These are phyloP conservation scores for Ceratina australensis DNA, from an alignment of 1,140 invertebrate genomes.

Conservation along the genomic window DNA sequence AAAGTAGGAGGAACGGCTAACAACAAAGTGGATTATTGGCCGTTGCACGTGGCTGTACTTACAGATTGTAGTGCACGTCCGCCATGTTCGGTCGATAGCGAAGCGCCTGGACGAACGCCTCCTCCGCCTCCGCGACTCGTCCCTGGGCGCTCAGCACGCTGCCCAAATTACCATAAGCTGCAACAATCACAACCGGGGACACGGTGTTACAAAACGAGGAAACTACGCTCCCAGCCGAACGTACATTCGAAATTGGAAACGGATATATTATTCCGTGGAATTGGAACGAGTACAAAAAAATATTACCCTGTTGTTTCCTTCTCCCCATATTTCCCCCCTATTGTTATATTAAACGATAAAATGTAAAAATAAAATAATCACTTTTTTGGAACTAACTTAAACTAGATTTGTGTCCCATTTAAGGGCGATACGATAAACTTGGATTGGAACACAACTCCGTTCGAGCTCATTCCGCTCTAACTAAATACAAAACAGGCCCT, in stretches of 20 bases:
- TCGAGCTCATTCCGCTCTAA: too few relatives aligned
- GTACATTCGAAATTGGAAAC: not conserved
- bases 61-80: constrained; percentile 98
- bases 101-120: constrained; percentile 91
- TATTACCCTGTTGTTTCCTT: too few relatives aligned
- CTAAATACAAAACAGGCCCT: too few relatives aligned
- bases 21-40: constrained; percentile 46
- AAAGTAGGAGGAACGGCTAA: not conserved
- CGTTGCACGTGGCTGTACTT: constrained; percentile 81
- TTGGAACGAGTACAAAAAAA: too few relatives aligned
- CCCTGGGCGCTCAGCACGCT: constrained; percentile 94
- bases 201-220: constrained; percentile 17
- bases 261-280: too few relatives aligned
- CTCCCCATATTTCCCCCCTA: too few relatives aligned
- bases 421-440: too few relatives aligned
- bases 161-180: constrained; percentile 96
- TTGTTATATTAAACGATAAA: too few relatives aligned
- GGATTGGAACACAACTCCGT: too few relatives aligned
- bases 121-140: constrained; percentile 90
- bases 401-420: too few relatives aligned
- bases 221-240: not conserved
- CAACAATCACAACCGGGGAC: constrained; percentile 66
- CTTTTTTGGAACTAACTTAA: too few relatives aligned
- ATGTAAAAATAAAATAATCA: too few relatives aligned
- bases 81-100: constrained; percentile 96